A percentile compares a stretch with the other conserved stretches of the same genome.
Conservation (phyloP, 1,140 invertebrate species). For the Mya arenaria region DNA sequence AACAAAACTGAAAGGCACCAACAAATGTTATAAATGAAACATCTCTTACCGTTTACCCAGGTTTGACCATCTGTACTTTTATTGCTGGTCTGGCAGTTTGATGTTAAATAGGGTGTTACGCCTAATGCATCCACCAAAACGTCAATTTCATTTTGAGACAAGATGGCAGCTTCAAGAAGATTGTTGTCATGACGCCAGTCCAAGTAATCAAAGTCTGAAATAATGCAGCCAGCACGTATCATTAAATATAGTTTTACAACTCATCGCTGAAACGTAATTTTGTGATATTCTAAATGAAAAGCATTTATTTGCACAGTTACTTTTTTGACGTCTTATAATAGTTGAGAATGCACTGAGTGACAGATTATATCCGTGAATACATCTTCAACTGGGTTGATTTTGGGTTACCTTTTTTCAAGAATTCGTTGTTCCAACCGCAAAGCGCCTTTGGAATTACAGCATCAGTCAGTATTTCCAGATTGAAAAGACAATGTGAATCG, state of each 20-base stretch:
- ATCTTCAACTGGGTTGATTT: background rate
- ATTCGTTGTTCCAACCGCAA: slow-evolving; percentile 45
- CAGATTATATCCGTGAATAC: background rate
- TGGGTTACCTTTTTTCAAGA: slow-evolving; percentile 6
- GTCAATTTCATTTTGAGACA: too few species aligned
- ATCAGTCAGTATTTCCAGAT: slow-evolving; percentile 21
- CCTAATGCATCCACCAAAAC: too few species aligned
- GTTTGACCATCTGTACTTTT: too few species aligned
- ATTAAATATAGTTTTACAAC: background rate
- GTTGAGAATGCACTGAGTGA: background rate
- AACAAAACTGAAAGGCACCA: too few species aligned
- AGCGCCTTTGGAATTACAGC: slow-evolving; percentile 31
- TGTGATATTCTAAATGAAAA: background rate
- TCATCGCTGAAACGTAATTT: background rate
- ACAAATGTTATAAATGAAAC: too few species aligned
- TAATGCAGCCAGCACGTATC: background rate
- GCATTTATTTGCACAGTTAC: background rate
- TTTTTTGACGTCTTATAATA: background rate
- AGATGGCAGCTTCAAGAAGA: too few species aligned
- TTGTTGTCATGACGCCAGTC: too few species aligned
- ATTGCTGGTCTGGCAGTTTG: too few species aligned
- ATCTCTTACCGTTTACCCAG: too few species aligned
- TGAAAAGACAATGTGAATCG: slow-evolving; percentile 11
- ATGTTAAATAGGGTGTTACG: too few species aligned
- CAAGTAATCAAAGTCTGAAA: too few species aligned